phyloP scores from a whole-genome alignment of 1,140 invertebrate genomes.

The Halyomorpha halys region DNA sequence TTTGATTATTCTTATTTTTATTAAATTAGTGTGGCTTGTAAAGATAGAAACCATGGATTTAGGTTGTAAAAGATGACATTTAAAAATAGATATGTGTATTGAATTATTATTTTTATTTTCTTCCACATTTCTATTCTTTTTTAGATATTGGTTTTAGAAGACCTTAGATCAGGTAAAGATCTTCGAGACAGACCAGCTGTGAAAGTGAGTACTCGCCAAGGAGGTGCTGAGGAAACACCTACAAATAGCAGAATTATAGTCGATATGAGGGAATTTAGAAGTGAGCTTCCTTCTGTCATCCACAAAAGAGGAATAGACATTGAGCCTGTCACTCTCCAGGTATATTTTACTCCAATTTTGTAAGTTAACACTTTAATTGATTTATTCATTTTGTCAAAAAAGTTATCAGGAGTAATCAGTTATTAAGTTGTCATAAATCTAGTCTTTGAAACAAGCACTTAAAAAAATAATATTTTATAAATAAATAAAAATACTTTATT shows the following conservation, averaged over 20 bases:
- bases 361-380: too few relatives aligned
- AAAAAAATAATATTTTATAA: too few relatives aligned
- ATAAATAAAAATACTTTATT: neutral
- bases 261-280: constrained; percentile 96
- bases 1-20: neutral
- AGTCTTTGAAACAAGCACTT: too few relatives aligned
- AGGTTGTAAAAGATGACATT: too few relatives aligned
- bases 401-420: too few relatives aligned
- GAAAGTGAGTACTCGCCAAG: constrained; percentile 49
- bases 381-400: too few relatives aligned
- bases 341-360: too few relatives aligned
- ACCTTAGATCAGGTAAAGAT: constrained; percentile 32
- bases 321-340: constrained; percentile 78
- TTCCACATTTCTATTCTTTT: constrained; percentile 23
- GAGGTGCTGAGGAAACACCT: constrained; percentile 38
- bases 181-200: neutral
- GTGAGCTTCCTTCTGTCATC: constrained; percentile 87
- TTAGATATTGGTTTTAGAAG: constrained; percentile 81
- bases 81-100: too few relatives aligned
- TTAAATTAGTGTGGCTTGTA: too few relatives aligned
- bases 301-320: constrained; percentile 89
- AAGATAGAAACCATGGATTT: too few relatives aligned
- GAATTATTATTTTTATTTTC: too few relatives aligned
- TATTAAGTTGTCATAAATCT: too few relatives aligned
- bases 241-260: constrained; percentile 67